These are phyloP conservation scores for Rhopalosiphum maidis DNA, from an alignment of 1,140 invertebrate species.

Conservation along the genomic window DNA sequence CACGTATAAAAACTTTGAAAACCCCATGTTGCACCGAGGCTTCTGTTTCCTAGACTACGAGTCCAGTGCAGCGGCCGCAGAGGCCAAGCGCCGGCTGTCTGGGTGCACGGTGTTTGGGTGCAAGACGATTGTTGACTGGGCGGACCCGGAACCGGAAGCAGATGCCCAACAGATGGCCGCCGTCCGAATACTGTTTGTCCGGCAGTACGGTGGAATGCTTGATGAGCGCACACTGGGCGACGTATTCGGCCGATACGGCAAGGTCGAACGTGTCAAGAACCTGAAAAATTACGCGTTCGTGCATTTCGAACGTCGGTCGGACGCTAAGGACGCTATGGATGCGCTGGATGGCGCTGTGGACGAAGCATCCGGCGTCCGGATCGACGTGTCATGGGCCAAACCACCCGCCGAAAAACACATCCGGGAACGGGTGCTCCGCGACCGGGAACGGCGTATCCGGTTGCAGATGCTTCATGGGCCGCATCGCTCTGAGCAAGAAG, in stretches of 20 bases:
- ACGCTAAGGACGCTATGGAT: slow-evolving; percentile 16
- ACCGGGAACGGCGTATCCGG: not conserved
- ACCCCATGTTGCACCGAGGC: not conserved
- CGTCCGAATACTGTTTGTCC: slow-evolving; percentile 34
- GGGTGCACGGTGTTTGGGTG: slow-evolving; percentile 30
- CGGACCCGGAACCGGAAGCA: slow-evolving; percentile 34
- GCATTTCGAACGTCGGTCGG: not conserved
- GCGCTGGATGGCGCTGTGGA: not conserved
- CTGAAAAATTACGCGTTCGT: slow-evolving; percentile 48
- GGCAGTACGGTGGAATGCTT: not conserved
- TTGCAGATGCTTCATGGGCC: too few species aligned
- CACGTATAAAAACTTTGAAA: slow-evolving; percentile 41
- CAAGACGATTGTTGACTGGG: slow-evolving; percentile 46
- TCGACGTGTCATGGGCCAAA: slow-evolving; percentile 41
- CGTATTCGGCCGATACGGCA: not conserved
- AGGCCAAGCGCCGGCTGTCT: not conserved
- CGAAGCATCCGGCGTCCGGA: not conserved
- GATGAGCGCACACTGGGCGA: not conserved
- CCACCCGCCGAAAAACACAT: slow-evolving; percentile 20
- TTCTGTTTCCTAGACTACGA: slow-evolving; percentile 48
- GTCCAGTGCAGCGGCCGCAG: not conserved
- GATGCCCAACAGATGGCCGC: not conserved
- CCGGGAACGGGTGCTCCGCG: slow-evolving; percentile 18
- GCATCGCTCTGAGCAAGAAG: not conserved
- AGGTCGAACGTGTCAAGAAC: slow-evolving; percentile 27